A percentile compares a stretch with the other conserved stretches of the same genome.
Conservation (phyloP, 2,888 invertebrate genomes). For the Acleris laterana region DNA sequence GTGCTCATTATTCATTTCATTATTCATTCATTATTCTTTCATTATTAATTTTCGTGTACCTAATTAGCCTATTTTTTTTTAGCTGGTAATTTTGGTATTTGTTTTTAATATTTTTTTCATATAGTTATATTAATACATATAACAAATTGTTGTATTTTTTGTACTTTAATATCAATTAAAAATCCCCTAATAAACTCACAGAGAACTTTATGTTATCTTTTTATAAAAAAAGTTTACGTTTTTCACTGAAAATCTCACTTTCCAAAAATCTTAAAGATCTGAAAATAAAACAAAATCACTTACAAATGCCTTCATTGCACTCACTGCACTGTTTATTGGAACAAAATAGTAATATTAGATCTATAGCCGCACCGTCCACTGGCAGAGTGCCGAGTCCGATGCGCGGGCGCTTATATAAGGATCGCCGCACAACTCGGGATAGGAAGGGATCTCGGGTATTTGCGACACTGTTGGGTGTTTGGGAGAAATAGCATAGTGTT, state of each 20-base stretch:
- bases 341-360: slow-evolving; percentile 1
- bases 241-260: background rate
- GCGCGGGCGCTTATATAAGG: slow-evolving; percentile 65
- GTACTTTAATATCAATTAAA: too few relatives aligned
- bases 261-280: background rate
- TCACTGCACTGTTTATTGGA: slow-evolving; percentile 26
- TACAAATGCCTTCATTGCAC: slow-evolving; percentile 72
- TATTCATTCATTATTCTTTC: too few relatives aligned
- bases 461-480: slow-evolving; percentile 17
- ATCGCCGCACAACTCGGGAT: slow-evolving; percentile 50
- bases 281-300: slow-evolving; percentile 49
- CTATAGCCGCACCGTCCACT: slow-evolving; percentile 7
- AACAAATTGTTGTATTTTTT: too few relatives aligned
- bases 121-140: too few relatives aligned
- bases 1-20: too few relatives aligned
- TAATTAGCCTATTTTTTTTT: too few relatives aligned
- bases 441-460: slow-evolving; percentile 2
- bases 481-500: slow-evolving; percentile 28
- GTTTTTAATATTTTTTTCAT: too few relatives aligned
- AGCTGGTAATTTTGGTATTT: too few relatives aligned
- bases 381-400: slow-evolving; percentile 10
- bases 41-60: too few relatives aligned
- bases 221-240: too few relatives aligned
- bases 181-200: too few relatives aligned
- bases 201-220: too few relatives aligned